These are phyloP conservation scores for Pegea sp. DNA, from an alignment of 23 tunicate genomes.

Conservation along the genomic window DNA sequence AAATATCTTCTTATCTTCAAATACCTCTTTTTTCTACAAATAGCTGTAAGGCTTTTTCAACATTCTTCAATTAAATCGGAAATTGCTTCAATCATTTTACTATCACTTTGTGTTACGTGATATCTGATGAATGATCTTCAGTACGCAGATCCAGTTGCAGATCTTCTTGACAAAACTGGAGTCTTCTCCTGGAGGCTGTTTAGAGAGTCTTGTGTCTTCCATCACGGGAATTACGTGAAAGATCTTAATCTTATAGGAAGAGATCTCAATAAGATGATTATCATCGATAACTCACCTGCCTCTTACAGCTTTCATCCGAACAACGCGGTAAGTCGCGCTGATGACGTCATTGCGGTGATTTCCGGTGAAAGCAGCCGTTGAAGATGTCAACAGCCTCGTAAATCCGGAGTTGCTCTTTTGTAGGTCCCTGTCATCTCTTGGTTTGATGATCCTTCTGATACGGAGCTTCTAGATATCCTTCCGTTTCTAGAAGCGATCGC, in stretches of 20 bases:
- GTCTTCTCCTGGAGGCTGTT: conserved; percentile 78
- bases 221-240: conserved; percentile 96
- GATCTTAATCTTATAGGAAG: conserved; percentile 85
- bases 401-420: not conserved
- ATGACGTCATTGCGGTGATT: too few species aligned
- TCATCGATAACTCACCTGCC: conserved; percentile 96
- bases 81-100: too few species aligned
- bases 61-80: too few species aligned
- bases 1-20: too few species aligned
- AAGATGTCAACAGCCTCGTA: too few species aligned
- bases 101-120: too few species aligned
- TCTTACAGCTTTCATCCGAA: conserved; percentile 94
- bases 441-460: conserved; percentile 88
- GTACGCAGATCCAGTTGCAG: conserved; percentile 96
- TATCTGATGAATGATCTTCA: too few species aligned
- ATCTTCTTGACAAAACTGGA: conserved; percentile 53
- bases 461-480: conserved; percentile 58
- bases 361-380: too few species aligned
- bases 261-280: conserved; percentile 57
- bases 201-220: conserved; percentile 96
- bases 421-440: conserved; percentile 93
- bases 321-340: conserved; percentile 82
- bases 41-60: too few species aligned
- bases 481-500: conserved; percentile 75
- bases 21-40: too few species aligned